phyloP scores from a whole-genome alignment of 2,888 invertebrate genomes.

The Listrodromus nycthemerus region DNA sequence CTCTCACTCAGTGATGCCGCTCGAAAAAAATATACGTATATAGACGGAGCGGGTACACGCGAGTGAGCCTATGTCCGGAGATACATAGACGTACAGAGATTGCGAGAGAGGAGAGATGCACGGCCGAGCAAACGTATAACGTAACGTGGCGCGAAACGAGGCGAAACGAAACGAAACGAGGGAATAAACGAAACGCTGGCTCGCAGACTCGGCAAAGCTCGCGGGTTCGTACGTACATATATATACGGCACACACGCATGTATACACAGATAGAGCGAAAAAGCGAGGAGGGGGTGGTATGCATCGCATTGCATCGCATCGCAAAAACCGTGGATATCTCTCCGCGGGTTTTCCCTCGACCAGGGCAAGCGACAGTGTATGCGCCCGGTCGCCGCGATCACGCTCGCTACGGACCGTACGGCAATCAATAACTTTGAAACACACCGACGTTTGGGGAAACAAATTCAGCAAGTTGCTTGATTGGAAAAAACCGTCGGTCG shows the following conservation, averaged over 20 bases:
- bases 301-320: slow-evolving; percentile 36
- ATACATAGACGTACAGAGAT: slow-evolving; percentile 54
- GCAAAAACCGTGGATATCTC: slow-evolving; percentile 43
- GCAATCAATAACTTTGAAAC: slow-evolving; percentile 81
- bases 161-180: slow-evolving; percentile 81
- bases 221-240: slow-evolving; percentile 38
- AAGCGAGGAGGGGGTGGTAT: slow-evolving; percentile 46
- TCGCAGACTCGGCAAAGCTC: slow-evolving; percentile 44
- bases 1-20: neutral
- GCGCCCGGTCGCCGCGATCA: slow-evolving; percentile 47
- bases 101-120: slow-evolving; percentile 76
- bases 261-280: slow-evolving; percentile 39
- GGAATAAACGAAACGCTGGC: slow-evolving; percentile 53
- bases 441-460: slow-evolving; percentile 75
- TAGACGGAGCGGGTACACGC: neutral
- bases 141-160: slow-evolving; percentile 82
- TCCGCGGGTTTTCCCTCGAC: slow-evolving; percentile 51
- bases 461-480: slow-evolving; percentile 79
- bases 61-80: slow-evolving; percentile 25
- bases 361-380: slow-evolving; percentile 45
- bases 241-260: neutral
- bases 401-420: slow-evolving; percentile 66
- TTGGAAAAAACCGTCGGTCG: slow-evolving; percentile 74
- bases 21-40: slow-evolving; percentile 25
- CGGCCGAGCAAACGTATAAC: slow-evolving; percentile 81